These are phyloP conservation scores for Trachymyrmex cornetzi DNA, from an alignment of 1,140 invertebrate genomes.

Conservation along the genomic window DNA sequence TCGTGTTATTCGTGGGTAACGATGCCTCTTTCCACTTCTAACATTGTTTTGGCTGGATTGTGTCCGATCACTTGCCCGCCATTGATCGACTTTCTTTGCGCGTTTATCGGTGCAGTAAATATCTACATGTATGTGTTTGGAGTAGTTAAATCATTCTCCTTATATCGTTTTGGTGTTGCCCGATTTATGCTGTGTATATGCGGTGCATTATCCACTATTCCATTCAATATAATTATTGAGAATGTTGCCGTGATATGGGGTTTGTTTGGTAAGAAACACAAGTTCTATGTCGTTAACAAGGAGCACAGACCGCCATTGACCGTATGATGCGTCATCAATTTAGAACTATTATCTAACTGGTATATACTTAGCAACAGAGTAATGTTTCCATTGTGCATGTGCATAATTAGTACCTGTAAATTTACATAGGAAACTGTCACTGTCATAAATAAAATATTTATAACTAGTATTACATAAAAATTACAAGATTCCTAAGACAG, in stretches of 20 bases:
- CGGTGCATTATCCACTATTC: slow-evolving; percentile 95
- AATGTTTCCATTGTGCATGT: slow-evolving; percentile 56
- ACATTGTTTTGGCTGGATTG: slow-evolving; percentile 93
- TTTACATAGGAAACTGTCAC: slow-evolving; percentile 32
- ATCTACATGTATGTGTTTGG: slow-evolving; percentile 99
- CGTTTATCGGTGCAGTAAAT: slow-evolving; percentile 96
- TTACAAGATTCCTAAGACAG: background rate
- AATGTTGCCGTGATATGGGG: slow-evolving; percentile 98
- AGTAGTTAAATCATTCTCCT: slow-evolving; percentile 97
- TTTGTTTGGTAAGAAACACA: slow-evolving; percentile 96
- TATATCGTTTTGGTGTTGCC: slow-evolving; percentile 93
- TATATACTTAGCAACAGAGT: slow-evolving; percentile 27
- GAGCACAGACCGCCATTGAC: slow-evolving; percentile 88
- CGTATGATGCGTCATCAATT: slow-evolving; percentile 83
- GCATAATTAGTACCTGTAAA: slow-evolving; percentile 67
- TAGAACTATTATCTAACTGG: slow-evolving; percentile 39
- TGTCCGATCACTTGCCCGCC: slow-evolving; percentile 96
- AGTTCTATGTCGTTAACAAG: slow-evolving; percentile 98
- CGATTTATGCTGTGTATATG: slow-evolving; percentile 93
- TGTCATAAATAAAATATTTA: slow-evolving; percentile 59
- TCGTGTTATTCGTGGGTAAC: slow-evolving; percentile 99
- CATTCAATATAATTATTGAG: slow-evolving; percentile 97
- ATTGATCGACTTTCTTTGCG: slow-evolving; percentile 94
- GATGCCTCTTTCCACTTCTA: slow-evolving; percentile 96
- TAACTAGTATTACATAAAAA: slow-evolving; percentile 40